Evolutionary conservation across 1,140 invertebrate species (phyloP).

Genomic region (Pseudomyrmex cubaensis): DNA sequence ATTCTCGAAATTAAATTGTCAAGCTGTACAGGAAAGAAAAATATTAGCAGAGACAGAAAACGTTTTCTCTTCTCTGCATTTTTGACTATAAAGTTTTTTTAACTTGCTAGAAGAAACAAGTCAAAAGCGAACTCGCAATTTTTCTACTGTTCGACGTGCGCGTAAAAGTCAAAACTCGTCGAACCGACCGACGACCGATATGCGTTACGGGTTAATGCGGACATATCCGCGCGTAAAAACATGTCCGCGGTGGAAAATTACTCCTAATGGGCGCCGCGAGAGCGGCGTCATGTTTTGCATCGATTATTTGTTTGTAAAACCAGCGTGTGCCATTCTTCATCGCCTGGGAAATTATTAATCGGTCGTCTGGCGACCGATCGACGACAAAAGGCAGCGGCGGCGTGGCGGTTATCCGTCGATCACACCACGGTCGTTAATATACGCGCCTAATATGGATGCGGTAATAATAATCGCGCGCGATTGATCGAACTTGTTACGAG

Average conservation of each 20-base stretch:
- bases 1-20: background rate
- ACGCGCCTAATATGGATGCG: conserved; percentile 36
- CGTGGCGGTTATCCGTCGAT: background rate
- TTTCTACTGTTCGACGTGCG: no score
- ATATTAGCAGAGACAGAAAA: no score
- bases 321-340: background rate
- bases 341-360: conserved; percentile 20
- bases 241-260: background rate
- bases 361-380: background rate
- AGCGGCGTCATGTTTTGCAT: background rate
- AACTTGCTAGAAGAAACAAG: background rate
- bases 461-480: conserved; percentile 17
- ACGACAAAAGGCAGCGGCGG: conserved; percentile 5
- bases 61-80: no score
- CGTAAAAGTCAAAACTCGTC: background rate
- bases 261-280: background rate
- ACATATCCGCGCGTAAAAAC: conserved; percentile 3
- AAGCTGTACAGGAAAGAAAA: no score
- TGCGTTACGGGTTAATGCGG: background rate
- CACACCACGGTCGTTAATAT: background rate
- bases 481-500: conserved; percentile 49
- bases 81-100: background rate
- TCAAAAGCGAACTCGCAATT: background rate
- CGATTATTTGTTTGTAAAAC: background rate
- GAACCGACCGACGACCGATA: background rate